Base-by-base conservation (phyloP, 2,888 invertebrate species). In the Caenorhabditis parvicauda region DNA sequence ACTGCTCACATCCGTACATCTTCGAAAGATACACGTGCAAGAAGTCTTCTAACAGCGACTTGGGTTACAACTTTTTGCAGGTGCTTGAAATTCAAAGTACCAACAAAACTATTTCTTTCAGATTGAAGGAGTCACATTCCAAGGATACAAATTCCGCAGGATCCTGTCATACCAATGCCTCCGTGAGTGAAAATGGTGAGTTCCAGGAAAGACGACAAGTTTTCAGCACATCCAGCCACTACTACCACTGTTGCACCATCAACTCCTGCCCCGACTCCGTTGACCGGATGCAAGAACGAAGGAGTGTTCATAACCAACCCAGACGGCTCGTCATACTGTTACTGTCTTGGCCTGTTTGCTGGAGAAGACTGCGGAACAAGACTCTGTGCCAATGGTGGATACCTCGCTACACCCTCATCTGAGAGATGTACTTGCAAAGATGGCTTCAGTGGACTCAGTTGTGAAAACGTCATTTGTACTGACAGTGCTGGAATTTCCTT, bases 121-220 rank as follows among this genome's bases (percentile, higher is more conserved):
- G 52, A 54, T 67, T 9, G 68, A 70, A 44, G 73, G 73, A 32
- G 50, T 60, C 37, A 67, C 62, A 22, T 64, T 62, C 53, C 14
- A 38, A 37, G 75, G 75, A 17, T 65, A 72, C 53, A 46, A 41
- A 22, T 75, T 75, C 69, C 58, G 73, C 9, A 55, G 75, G 53
- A 61, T 67, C 28, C 38, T 60, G 1, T 29, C 59, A 14, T 67
- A 71, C 47, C 43, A 45, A 21, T 73, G 72, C 38, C 38, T 67
- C 7, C 54, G 66, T 67, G 41, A 67, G 65, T 62, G 27, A 3
- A n/a, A 27, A 3, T 1, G 21, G 3, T 1, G 32, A 21, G 25
- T 3, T 19, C 29, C 12, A 29, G n/a, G 2, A 29, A 21, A 32
- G 32, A 2, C 12, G 1, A 32, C 9, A n/a, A 9, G 38, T 41